Conservation (phyloP, 53 echinoderm and acorn worm genomes). For the Mesocentrotus franciscanus region DNA sequence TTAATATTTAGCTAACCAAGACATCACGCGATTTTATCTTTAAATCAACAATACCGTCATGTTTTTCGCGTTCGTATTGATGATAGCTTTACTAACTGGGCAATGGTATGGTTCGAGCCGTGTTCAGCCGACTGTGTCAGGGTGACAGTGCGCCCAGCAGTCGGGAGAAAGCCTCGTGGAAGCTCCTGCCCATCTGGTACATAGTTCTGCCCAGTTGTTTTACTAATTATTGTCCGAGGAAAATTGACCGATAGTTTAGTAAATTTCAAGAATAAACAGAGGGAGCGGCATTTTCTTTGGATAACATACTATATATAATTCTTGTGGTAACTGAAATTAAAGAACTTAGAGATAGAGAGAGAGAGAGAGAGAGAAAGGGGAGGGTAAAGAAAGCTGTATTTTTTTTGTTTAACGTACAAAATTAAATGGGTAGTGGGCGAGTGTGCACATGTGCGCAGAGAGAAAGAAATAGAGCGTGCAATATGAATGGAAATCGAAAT, state of each 20-base stretch:
- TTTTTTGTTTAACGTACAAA: too few relatives aligned
- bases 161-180: background rate
- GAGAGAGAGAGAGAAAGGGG: too few relatives aligned
- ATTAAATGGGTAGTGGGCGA: too few relatives aligned
- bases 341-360: background rate
- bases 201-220: constrained; percentile 24
- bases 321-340: background rate
- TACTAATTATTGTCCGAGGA: background rate
- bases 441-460: too few relatives aligned
- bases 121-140: constrained; percentile 14
- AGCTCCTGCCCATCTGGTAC: background rate
- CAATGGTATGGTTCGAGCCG: background rate
- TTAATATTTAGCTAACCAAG: background rate
- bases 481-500: too few relatives aligned
- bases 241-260: background rate
- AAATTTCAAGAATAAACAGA: background rate
- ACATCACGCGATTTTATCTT: background rate
- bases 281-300: background rate
- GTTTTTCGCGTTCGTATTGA: background rate
- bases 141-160: background rate
- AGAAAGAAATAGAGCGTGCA: too few relatives aligned
- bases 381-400: too few relatives aligned
- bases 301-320: background rate
- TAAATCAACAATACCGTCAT: background rate
- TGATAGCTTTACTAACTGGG: background rate